phyloP scores from a whole-genome alignment of 1,140 invertebrate genomes.

The Tribolium madens region DNA sequence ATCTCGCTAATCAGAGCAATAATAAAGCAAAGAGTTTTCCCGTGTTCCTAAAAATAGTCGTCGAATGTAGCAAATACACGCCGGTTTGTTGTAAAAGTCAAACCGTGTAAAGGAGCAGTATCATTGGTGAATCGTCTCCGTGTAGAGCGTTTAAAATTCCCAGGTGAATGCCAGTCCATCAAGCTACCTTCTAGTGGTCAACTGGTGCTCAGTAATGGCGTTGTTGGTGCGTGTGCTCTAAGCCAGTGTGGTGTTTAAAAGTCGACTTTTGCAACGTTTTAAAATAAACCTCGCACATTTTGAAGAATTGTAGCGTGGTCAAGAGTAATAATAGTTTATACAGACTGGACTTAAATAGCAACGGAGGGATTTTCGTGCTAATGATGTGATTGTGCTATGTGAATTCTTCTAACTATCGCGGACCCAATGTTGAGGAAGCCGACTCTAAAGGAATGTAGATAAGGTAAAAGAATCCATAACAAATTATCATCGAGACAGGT shows the following conservation, averaged over 20 bases:
- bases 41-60: constrained; percentile 5
- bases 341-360: background rate
- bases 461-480: too few species aligned
- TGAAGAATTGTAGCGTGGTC: constrained; percentile 1
- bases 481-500: too few species aligned
- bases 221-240: constrained; percentile 15
- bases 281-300: constrained; percentile 13
- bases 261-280: background rate
- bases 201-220: constrained; percentile 29
- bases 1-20: background rate
- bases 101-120: constrained; percentile 19
- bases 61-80: background rate
- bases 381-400: constrained; percentile 26
- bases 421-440: background rate
- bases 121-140: background rate
- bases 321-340: background rate
- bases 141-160: background rate
- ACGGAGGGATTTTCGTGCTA: background rate
- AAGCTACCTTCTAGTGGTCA: constrained; percentile 25
- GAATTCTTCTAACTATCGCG: constrained; percentile 3
- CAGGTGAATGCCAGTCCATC: constrained; percentile 33
- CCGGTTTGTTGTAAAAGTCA: background rate
- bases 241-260: constrained; percentile 1
- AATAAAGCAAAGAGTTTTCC: constrained; percentile 5
- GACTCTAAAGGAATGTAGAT: constrained; percentile 33